Evolutionary conservation across 2,888 invertebrate species (phyloP).

Genomic region (Melanotus villosus): DNA sequence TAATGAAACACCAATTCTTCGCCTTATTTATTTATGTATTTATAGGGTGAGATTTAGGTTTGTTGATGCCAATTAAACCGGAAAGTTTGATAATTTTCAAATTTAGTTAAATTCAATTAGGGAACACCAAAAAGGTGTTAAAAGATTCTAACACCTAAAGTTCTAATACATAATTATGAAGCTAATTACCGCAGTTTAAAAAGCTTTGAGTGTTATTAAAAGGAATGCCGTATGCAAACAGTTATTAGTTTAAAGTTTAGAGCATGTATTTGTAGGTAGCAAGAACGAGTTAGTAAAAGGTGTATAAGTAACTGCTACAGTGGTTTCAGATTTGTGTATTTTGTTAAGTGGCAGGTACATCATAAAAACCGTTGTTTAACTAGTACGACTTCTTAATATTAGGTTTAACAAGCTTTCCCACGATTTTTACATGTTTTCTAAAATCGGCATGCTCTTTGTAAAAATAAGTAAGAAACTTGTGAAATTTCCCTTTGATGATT

Average conservation of each 20-base stretch:
- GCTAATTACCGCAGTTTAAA: slow-evolving; percentile 40
- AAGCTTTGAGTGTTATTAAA: slow-evolving; percentile 33
- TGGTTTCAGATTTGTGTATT: slow-evolving; percentile 52
- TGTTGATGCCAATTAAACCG: no score
- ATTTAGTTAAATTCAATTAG: no score
- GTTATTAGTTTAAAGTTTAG: slow-evolving; percentile 44
- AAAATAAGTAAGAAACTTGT: no score
- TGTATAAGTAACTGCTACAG: slow-evolving; percentile 51
- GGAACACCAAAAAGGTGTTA: no score
- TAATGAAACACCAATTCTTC: no score
- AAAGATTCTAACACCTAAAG: background rate
- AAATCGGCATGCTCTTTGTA: no score
- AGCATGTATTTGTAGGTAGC: slow-evolving; percentile 40
- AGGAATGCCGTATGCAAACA: slow-evolving; percentile 43
- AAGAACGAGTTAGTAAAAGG: slow-evolving; percentile 30
- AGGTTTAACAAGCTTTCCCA: slow-evolving; percentile 41
- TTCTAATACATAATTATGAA: slow-evolving; percentile 36
- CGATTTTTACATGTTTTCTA: no score
- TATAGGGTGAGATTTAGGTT: no score
- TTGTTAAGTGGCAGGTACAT: slow-evolving; percentile 54
- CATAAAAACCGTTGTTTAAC: slow-evolving; percentile 51
- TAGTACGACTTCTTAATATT: slow-evolving; percentile 40
- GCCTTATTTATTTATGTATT: no score
- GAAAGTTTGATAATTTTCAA: no score
- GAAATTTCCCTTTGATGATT: no score